Evolutionary conservation across 2,888 invertebrate species (phyloP).

Genomic region (Platycheirus rosarum): DNA sequence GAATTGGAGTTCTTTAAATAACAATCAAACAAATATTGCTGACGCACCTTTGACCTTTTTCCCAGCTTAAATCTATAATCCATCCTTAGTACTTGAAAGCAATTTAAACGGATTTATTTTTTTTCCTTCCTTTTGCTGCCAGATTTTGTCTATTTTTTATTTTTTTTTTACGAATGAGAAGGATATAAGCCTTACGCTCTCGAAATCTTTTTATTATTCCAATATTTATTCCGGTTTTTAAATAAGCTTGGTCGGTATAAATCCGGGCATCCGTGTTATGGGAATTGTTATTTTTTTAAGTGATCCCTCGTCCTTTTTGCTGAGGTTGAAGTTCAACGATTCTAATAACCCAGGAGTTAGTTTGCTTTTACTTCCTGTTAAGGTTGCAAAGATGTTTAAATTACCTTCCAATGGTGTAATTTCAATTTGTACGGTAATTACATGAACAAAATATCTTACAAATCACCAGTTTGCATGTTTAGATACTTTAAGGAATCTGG

Average conservation of each 20-base stretch:
- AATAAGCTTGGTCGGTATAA: constrained; percentile 6
- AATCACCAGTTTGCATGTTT: constrained; percentile 23
- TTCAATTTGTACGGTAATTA: constrained; percentile 12
- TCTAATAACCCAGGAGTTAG: no score
- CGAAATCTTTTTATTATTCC: background rate
- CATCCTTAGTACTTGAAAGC: background rate
- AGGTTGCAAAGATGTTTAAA: background rate
- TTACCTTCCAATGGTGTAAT: background rate
- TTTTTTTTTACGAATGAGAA: background rate
- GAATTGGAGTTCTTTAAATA: no score
- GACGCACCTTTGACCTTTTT: constrained; percentile 6
- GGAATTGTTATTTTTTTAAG: constrained; percentile 3
- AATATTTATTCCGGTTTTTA: background rate
- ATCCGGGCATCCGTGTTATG: background rate
- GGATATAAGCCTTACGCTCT: background rate
- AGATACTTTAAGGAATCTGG: background rate
- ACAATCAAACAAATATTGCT: background rate
- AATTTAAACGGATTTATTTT: constrained; percentile 17
- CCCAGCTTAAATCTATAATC: background rate
- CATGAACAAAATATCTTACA: background rate
- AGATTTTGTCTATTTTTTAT: no score
- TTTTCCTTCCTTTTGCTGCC: constrained; percentile 1
- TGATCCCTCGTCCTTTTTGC: background rate
- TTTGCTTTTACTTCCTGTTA: background rate
- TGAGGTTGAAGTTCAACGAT: background rate